phyloP scores from a whole-genome alignment of 1,140 invertebrate species.

The Ostrea edulis region DNA sequence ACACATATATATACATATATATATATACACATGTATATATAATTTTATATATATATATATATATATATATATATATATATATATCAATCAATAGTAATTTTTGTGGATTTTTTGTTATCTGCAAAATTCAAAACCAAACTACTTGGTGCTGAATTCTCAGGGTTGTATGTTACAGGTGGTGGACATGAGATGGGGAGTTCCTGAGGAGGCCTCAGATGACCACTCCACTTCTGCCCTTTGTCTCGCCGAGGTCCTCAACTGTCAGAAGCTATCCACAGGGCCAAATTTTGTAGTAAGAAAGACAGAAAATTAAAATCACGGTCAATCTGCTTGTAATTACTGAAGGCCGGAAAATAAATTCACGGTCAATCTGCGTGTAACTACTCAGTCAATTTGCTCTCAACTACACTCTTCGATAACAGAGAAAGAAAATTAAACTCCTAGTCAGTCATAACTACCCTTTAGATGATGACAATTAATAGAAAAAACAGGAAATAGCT shows the following conservation, averaged over 20 bases:
- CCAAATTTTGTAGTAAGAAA: conserved; percentile 88
- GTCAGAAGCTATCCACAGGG: conserved; percentile 96
- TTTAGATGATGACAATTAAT: too few species aligned
- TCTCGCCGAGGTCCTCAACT: conserved; percentile 96
- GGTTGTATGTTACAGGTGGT: conserved; percentile 86
- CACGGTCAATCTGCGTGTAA: not conserved
- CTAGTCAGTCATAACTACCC: too few species aligned
- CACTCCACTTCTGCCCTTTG: conserved; percentile 98
- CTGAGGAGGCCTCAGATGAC: conserved; percentile 96
- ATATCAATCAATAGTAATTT: too few species aligned
- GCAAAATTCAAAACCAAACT: too few species aligned
- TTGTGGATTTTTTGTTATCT: too few species aligned
- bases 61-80: too few species aligned
- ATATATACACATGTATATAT: too few species aligned
- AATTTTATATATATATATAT: too few species aligned
- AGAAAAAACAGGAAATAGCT: too few species aligned
- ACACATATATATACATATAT: too few species aligned
- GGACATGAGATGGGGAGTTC: conserved; percentile 96
- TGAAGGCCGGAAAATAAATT: not conserved
- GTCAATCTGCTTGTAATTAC: not conserved
- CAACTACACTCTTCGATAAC: too few species aligned
- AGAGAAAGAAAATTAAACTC: too few species aligned
- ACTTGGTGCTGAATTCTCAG: not conserved
- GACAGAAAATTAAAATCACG: not conserved
- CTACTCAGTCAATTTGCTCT: not conserved